Evolutionary conservation across 2,113 vertebrate genomes (phyloP).

Genomic region (Dendropsophus ebraccatus): DNA sequence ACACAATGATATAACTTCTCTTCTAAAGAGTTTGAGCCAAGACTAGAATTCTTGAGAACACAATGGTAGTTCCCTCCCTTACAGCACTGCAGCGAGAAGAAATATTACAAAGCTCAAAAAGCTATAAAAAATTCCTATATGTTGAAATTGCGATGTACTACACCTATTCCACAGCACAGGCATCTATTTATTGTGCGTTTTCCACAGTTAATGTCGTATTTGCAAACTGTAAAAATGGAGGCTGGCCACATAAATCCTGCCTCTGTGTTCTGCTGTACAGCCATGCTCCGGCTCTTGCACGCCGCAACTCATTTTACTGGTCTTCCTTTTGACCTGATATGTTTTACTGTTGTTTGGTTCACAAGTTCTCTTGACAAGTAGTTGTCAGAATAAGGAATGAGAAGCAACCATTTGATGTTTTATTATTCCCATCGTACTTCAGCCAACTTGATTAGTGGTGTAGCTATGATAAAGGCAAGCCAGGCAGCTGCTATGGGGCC

Average conservation of each 20-base stretch:
- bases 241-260: background rate
- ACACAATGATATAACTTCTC: background rate
- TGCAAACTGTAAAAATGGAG: slow-evolving; percentile 4
- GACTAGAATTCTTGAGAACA: background rate
- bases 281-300: background rate
- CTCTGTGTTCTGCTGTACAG: background rate
- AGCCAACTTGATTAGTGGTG: background rate
- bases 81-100: background rate
- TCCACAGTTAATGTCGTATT: background rate
- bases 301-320: background rate
- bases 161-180: background rate
- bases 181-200: background rate
- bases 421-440: background rate
- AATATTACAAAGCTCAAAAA: background rate
- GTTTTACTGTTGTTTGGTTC: background rate
- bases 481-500: too few species aligned
- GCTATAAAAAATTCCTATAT: background rate
- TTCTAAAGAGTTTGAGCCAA: background rate
- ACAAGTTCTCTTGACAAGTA: background rate
- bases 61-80: background rate
- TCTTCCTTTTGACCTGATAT: background rate
- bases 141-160: background rate
- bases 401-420: background rate
- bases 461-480: too few species aligned
- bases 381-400: background rate